Base-by-base conservation (phyloP, 1,140 invertebrate genomes). In the Penaeus indicus region DNA sequence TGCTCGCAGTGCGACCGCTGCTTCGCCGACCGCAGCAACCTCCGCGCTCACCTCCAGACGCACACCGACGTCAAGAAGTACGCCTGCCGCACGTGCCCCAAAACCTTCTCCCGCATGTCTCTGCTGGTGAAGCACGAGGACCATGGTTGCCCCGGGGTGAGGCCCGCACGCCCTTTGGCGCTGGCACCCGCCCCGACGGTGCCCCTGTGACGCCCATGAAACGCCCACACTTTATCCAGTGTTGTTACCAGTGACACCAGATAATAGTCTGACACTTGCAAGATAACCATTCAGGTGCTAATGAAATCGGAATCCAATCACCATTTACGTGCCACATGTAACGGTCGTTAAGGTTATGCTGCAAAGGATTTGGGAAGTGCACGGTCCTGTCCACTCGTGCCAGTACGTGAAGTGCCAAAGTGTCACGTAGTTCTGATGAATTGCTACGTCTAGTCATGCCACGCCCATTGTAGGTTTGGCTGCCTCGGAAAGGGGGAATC, bases 21-120 rank as follows among this genome's bases (percentile, higher is more conserved):
- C 86, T 88, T 88, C 63, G 86, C 86, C 27, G 86, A 88, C 86
- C 79, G 86, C 79, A 88, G 86, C 80, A 88, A 88, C 64, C 86
- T 88, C 62, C 79, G 86, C 25, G 86, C 86, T 4, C 85, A 86
- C 67, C 64, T 84, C 22, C 86, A 88, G 61, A 88, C 86, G 3
- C 86, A 88, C 72, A 88, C 86, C n/a, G 86, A 88, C 75, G 81
- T 88, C 32, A 88, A 88, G 86, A 88, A 88, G 62, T 88, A 88
- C 61, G 86, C 86, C 19, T 88, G 86, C 81, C 83, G 86, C 19
- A 84, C 86, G 22, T 88, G 86, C 42, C 96, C 95, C 86, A 99
- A 99, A 93, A 99, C 98, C 1, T 99, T 99, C 93, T 98, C 97
- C 22, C 94, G 98, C 61, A 99, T 99, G 98, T 99, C 97, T 0